phyloP scores from a whole-genome alignment of 2,113 vertebrate species.

The Ptilonorhynchus violaceus region DNA sequence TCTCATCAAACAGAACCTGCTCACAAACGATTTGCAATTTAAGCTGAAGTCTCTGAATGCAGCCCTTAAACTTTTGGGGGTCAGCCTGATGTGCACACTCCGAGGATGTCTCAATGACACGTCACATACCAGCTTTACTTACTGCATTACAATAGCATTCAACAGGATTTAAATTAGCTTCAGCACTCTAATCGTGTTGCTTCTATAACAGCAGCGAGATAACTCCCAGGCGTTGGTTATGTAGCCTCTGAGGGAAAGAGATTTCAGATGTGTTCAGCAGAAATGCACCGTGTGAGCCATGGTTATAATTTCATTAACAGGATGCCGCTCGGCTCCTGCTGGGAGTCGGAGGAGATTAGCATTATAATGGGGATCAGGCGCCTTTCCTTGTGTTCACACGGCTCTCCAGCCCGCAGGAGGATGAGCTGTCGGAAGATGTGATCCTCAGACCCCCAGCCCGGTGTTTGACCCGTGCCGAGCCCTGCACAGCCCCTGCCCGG shows the following conservation, averaged over 20 bases:
- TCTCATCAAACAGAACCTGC: neutral
- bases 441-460: neutral
- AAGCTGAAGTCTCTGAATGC: neutral
- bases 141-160: neutral
- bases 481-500: neutral
- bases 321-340: neutral
- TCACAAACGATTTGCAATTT: neutral
- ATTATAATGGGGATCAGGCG: neutral
- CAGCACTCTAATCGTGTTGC: conserved; percentile 10
- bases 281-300: neutral
- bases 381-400: neutral
- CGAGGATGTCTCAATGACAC: neutral
- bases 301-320: conserved; percentile 51
- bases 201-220: neutral
- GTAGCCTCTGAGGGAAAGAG: conserved; percentile 16
- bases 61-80: neutral
- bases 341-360: neutral
- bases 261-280: conserved; percentile 37
- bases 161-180: conserved; percentile 32
- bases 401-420: neutral
- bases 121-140: neutral
- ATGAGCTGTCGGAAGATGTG: neutral
- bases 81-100: neutral
- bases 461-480: neutral
- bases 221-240: neutral